Evolutionary conservation across 2,113 vertebrate species (phyloP), one percentile per base, ranked within the genome.

Genomic region (Carlito syrichta): DNA sequence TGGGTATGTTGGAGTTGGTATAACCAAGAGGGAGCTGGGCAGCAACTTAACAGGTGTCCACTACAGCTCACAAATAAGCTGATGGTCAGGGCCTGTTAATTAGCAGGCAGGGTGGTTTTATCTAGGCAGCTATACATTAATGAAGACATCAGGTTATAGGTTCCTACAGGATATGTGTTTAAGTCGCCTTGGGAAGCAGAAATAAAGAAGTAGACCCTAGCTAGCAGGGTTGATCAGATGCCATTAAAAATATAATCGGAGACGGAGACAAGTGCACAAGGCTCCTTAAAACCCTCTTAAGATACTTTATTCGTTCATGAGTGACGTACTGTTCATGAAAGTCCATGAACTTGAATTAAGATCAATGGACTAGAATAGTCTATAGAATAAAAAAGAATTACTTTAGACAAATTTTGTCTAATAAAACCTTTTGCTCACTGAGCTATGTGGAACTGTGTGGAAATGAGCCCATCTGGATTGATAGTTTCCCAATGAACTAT

Each of bases 21-120:
- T 3, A 8, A 8, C 76, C 19, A 1, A 35, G 35, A 74, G 66
- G 32, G 25, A 14, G 2, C 25, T 9, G 3, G 82, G 63, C 35
- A 19, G 68, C 58, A 16, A 0, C 19, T 54, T 2, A 6, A 25
- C 63, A 16, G 48, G 23, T 13, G 45, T 12, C 45, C 9, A 0
- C 38, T 1, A 6, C 45, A 13, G n/a, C 54, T 32, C 30, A 3
- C 27, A 3, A 0, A 19, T 8, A 11, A 14, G 23, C 48, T 0
- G 78, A 14, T 4, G n/a, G n/a, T 25, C 5, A 35, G 17, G 35
- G 13, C 32, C 71, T 38, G 35, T 19, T 2, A 17, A 0, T 5
- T 16, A 19, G 22, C 7, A 1, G 27, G 14, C 8, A 5, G 2
- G 66, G 22, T 0, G 23, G 3, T 50, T 11, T 3, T 11, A 14